Evolutionary conservation across 2,888 invertebrate genomes (phyloP), one percentile per base, ranked within the genome.

Genomic region (Oxycera nigricornis): DNA sequence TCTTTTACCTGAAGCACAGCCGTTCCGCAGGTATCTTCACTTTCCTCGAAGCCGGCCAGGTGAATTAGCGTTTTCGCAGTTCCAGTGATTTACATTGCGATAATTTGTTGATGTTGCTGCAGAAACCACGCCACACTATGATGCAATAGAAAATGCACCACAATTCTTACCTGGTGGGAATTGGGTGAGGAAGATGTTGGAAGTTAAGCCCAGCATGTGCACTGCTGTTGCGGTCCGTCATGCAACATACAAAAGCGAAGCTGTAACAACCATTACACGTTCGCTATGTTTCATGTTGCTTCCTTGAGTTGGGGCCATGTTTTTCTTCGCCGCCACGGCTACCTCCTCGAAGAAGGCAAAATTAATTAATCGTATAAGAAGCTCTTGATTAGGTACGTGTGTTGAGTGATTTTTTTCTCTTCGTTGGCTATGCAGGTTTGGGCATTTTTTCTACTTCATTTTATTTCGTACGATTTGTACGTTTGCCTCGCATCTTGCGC

Each of bases 301-400:
- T 70, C 52, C 24, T 31, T 55, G 6, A 4, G 28, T 30, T 52
- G 28, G 28, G 17, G 14, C 17, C 50, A 17, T 50, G 50, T 28
- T 20, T 52, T 55, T 50, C 20, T 30, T 28, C 68, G 26, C 17
- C 26, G n/a, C 7, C n/a, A 7, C 28, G 14, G 65, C 28, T n/a
- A 11, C 20, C n/a, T n/a, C 68, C 20, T 50, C 26, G 50, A 14
- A 31, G 24, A 7, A 70, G 70, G 31, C 24, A 31, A 70, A 70
- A 22, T 70, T 59, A 72, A 72, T 72, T 72, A 72, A 72, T 72
- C 59, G 72, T 72, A 24, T 59, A 72, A 72, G 59, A 72, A 72
- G 72, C 59, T 72, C 39, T 72, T 59, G 59, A 59, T 72, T 72
- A 59, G 72, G 50, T 72, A 24, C 57, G 55, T 57, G 57, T 72